Evolutionary conservation across 2,797 vertebrate species (phyloP).

Genomic region (Microctenopoma steveboyesi): DNA sequence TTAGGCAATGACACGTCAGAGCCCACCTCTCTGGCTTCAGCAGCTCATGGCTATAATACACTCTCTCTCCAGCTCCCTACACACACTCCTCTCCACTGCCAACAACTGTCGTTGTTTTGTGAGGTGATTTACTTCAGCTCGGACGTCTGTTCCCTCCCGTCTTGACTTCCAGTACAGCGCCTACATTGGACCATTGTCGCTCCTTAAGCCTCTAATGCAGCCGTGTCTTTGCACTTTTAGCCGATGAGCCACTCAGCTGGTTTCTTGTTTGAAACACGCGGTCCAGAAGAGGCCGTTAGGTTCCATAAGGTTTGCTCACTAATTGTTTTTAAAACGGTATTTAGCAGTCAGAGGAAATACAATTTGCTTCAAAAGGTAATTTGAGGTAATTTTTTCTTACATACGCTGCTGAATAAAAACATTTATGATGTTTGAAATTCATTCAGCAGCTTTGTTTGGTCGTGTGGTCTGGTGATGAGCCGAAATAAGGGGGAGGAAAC

Average conservation of each 20-base stretch:
- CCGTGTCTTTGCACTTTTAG: no score
- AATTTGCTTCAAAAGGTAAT: not conserved
- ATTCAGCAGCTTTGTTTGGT: not conserved
- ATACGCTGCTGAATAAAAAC: not conserved
- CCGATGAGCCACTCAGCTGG: not conserved
- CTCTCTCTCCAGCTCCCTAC: constrained; percentile 23
- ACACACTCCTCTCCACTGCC: not conserved
- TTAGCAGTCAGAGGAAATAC: not conserved
- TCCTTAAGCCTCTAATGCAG: not conserved
- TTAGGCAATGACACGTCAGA: constrained; percentile 61
- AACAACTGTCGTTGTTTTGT: not conserved
- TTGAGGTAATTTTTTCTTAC: no score
- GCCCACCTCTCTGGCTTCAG: constrained; percentile 55
- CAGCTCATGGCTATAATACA: constrained; percentile 42
- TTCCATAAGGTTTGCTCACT: not conserved
- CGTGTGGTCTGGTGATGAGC: not conserved
- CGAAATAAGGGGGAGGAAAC: not conserved
- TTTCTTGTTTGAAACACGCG: no score
- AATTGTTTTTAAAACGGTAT: not conserved
- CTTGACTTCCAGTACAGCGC: not conserved
- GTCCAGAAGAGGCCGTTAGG: no score
- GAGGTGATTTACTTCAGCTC: not conserved
- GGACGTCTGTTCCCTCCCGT: not conserved
- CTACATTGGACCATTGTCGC: no score
- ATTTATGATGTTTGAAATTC: not conserved